Evolutionary conservation across 2,888 invertebrate genomes (phyloP), one percentile per base, ranked within the genome.

Genomic region (Cheilosia soror): DNA sequence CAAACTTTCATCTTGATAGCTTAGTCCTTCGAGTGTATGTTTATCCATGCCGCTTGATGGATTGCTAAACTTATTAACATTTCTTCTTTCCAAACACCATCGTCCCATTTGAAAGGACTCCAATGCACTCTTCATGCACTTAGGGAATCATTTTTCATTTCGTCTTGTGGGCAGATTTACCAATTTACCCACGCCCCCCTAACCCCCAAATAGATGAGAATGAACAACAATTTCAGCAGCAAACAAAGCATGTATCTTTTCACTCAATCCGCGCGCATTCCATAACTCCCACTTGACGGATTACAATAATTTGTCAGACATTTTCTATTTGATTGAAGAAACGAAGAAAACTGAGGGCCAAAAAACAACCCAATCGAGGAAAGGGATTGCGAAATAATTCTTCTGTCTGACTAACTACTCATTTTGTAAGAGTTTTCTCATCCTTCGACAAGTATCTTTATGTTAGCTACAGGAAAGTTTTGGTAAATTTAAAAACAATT

Each of bases 291-390:
- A 58, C 80, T 76, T 84, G 80, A 84, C 76, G 69, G 76, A 85
- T 85, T 80, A 80, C 84, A 85, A 85, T 85, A 80, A 80, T 85
- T 85, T 85, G 80, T 85, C 75, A 85, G 84, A 85, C 75, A 85
- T 85, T 85, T 76, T 71, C 63, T 80, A 55, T 80, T 79, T 47
- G 55, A 60, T 58, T 71, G 69, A 57, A 3, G 37, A 37, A 62
- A 37, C 40, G 33, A 9, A 51, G 58, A 20, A 11, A n/a, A 33
- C 47, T 33, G n/a, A n/a, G 3, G 13, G 49, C 40, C 40, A 33
- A 15, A 4, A n/a, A 58, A 42, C 40, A 20, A 33, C 6, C 47
- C 15, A 47, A 15, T 47, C 20, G 47, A 47, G 15, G 44, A 15
- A 6, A 5, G 2, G 47, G 40, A 40, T 40, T 40, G 7, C 11